phyloP scores from a whole-genome alignment of 2,888 invertebrate species.

The Cacoxenus indagator region DNA sequence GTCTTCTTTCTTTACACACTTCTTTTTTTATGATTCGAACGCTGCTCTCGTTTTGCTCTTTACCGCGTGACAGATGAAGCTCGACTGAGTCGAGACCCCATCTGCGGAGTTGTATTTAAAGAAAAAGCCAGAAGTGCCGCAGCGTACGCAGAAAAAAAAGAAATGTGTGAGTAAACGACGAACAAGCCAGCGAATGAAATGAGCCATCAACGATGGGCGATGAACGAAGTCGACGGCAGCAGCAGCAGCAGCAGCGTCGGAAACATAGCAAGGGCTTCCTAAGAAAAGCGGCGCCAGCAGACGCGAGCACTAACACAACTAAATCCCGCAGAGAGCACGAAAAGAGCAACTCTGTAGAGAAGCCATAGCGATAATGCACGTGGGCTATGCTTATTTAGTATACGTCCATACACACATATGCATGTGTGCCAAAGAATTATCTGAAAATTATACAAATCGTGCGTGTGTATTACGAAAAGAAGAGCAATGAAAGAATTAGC shows the following conservation, averaged over 20 bases:
- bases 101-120: slow-evolving; percentile 69
- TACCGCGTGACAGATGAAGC: slow-evolving; percentile 63
- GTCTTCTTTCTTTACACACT: background rate
- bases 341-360: too few relatives aligned
- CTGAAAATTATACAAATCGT: too few relatives aligned
- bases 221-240: slow-evolving; percentile 26
- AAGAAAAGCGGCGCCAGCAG: slow-evolving; percentile 36
- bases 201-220: slow-evolving; percentile 20
- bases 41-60: slow-evolving; percentile 35
- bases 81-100: slow-evolving; percentile 64
- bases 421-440: too few relatives aligned
- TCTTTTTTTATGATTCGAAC: background rate
- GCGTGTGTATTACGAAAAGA: too few relatives aligned
- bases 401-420: too few relatives aligned
- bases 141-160: background rate
- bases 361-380: too few relatives aligned
- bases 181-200: slow-evolving; percentile 21
- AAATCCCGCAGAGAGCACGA: too few relatives aligned
- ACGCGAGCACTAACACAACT: slow-evolving; percentile 21
- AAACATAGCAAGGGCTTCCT: slow-evolving; percentile 22
- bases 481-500: background rate
- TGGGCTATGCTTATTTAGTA: too few relatives aligned
- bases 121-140: slow-evolving; percentile 35
- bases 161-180: background rate
- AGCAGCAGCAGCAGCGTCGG: slow-evolving; percentile 27